Conservation (phyloP, 2,113 vertebrate genomes). For the Phasianus colchicus region DNA sequence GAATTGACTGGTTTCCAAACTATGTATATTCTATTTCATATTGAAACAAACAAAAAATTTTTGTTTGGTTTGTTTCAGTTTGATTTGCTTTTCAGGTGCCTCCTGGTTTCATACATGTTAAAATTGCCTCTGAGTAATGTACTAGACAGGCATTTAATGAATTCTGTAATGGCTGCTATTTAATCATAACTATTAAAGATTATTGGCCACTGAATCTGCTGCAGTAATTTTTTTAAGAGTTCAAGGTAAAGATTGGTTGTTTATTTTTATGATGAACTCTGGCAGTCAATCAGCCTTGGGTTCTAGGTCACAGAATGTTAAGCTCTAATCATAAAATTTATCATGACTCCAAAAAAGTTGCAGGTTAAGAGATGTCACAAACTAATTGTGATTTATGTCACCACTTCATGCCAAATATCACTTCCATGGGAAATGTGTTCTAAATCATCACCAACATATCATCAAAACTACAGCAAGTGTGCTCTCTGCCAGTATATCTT, state of each 20-base stretch:
- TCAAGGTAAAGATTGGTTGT: background rate
- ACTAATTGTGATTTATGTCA: background rate
- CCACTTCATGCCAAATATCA: background rate
- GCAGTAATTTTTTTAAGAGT: background rate
- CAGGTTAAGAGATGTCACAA: background rate
- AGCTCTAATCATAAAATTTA: background rate
- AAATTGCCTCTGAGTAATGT: background rate
- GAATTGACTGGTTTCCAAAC: background rate
- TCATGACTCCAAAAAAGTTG: accelerated
- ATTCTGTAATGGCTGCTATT: background rate
- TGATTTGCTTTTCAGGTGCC: background rate
- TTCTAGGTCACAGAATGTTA: background rate
- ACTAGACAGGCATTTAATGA: background rate
- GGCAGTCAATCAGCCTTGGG: background rate
- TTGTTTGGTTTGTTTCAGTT: background rate
- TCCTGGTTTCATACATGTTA: background rate
- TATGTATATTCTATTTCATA: background rate
- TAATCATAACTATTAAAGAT: background rate
- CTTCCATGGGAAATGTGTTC: background rate
- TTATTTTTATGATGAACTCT: background rate
- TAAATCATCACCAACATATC: background rate
- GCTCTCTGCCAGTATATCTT: background rate
- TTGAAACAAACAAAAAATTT: background rate
- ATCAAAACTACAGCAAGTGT: background rate
- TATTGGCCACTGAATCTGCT: background rate